Evolutionary conservation across 1,140 invertebrate species (phyloP).

Genomic region (Sycophila sp.): DNA sequence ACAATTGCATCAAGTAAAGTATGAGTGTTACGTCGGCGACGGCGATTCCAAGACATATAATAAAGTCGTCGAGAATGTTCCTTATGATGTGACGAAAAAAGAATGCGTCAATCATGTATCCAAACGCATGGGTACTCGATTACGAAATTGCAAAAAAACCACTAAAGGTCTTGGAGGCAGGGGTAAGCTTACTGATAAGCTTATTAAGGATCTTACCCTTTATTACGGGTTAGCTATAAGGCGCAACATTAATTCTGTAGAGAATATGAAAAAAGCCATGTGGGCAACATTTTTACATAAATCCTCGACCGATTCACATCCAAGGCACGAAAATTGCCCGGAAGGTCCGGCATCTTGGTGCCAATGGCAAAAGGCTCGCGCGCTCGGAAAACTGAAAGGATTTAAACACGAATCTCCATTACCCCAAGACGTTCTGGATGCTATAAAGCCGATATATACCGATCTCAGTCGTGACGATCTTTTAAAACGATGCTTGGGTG

Average conservation of each 20-base stretch:
- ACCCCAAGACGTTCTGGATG: slow-evolving; percentile 27
- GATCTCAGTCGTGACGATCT: too few relatives aligned
- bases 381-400: background rate
- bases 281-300: slow-evolving; percentile 34
- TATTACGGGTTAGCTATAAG: background rate
- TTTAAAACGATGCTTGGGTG: too few relatives aligned
- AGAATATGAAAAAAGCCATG: background rate
- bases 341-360: slow-evolving; percentile 45
- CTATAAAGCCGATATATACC: slow-evolving; percentile 29
- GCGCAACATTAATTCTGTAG: background rate
- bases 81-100: slow-evolving; percentile 34
- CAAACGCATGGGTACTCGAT: slow-evolving; percentile 41
- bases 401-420: background rate
- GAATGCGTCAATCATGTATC: slow-evolving; percentile 46
- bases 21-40: background rate
- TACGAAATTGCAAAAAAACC: background rate
- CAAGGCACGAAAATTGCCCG: too few relatives aligned
- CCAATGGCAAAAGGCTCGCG: slow-evolving; percentile 39
- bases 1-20: background rate
- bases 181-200: slow-evolving; percentile 30
- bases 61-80: background rate
- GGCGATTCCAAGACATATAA: background rate
- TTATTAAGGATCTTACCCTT: slow-evolving; percentile 20
- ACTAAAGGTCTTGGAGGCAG: background rate
- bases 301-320: background rate